phyloP scores from a whole-genome alignment of 2,113 vertebrate genomes.

The Micronycteris hirsuta region DNA sequence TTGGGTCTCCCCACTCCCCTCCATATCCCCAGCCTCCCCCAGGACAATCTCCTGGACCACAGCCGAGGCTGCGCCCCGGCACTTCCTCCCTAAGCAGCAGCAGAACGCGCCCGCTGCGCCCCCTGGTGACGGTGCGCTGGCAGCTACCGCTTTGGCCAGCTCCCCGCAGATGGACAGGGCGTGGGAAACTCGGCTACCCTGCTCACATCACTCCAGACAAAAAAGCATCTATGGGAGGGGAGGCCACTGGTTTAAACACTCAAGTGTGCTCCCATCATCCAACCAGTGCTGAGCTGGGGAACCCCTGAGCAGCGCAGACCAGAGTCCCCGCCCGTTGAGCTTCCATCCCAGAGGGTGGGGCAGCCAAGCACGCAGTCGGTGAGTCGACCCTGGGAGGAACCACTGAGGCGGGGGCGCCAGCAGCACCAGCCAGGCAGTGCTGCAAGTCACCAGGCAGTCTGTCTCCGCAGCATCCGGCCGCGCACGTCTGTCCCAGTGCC shows the following conservation, averaged over 20 bases:
- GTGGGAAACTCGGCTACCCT: accelerated
- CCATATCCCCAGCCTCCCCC: neutral
- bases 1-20: neutral
- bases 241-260: neutral
- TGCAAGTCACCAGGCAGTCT: neutral
- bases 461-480: neutral
- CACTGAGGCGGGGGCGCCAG: neutral
- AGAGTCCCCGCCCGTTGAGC: neutral
- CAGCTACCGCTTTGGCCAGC: neutral
- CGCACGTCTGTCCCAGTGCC: no score
- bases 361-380: neutral
- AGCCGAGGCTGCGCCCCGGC: accelerated
- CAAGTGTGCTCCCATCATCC: neutral
- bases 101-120: neutral
- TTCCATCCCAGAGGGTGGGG: neutral
- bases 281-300: neutral
- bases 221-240: neutral
- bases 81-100: accelerated
- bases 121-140: neutral
- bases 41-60: neutral
- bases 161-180: accelerated
- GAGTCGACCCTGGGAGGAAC: no score
- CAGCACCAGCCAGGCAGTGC: accelerated
- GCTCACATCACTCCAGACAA: accelerated
- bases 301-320: neutral